Conservation (phyloP, 2,113 vertebrate species). For the Chlorodrepanis virens region DNA sequence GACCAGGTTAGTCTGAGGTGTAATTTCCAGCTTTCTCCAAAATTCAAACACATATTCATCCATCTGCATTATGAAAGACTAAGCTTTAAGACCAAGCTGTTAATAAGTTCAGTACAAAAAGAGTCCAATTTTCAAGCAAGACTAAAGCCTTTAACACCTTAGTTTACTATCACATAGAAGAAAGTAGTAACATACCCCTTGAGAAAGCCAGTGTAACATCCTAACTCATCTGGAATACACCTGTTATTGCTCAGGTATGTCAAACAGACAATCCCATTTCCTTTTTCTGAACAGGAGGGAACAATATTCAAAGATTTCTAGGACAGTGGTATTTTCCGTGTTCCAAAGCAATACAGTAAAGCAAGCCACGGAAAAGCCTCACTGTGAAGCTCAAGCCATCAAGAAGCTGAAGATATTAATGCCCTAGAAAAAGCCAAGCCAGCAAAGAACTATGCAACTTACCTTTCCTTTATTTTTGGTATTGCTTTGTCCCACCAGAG, state of each 20-base stretch:
- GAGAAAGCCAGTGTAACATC: not conserved
- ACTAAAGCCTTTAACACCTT: not conserved
- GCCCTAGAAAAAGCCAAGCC: not conserved
- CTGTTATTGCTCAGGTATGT: not conserved
- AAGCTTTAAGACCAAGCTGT: not conserved
- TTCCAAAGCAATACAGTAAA: not conserved
- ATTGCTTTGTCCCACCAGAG: slow-evolving; percentile 91
- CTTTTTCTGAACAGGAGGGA: not conserved
- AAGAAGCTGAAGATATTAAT: not conserved
- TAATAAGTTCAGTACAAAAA: not conserved
- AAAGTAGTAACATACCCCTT: not conserved
- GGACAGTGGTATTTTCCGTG: not conserved
- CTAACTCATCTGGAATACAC: not conserved
- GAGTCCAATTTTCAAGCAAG: not conserved
- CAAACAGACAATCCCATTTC: not conserved
- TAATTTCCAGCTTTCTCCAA: not conserved
- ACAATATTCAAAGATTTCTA: not conserved
- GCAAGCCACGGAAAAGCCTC: not conserved
- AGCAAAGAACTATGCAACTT: not conserved
- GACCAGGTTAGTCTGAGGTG: not conserved
- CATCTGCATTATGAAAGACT: not conserved
- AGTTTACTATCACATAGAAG: not conserved
- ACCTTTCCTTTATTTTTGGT: slow-evolving; percentile 98
- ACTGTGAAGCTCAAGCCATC: not conserved
- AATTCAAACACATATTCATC: not conserved